Percentiles rank a stretch among this genome's conserved stretches.
phyloP scores from a whole-genome alignment of 2,113 vertebrate species.

The Clarias magur region DNA sequence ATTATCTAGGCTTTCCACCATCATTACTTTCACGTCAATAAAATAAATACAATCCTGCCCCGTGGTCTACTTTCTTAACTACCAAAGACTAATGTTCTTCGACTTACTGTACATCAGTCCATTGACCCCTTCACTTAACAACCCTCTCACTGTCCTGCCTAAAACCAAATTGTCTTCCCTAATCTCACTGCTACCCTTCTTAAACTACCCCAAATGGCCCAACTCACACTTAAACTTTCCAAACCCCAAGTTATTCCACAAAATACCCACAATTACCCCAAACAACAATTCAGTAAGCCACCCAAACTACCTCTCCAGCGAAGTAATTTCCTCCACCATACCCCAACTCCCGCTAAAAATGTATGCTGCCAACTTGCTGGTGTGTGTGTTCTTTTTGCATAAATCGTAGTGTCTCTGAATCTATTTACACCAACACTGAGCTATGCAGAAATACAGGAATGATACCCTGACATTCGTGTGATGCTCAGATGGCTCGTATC shows the following conservation, averaged over 20 bases:
- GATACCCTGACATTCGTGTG: not conserved
- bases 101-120: not conserved
- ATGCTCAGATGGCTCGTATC: constrained; percentile 14
- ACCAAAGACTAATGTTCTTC: not conserved
- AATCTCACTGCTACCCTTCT: not conserved
- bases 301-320: not conserved
- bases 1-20: too few species aligned
- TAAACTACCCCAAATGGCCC: not conserved
- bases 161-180: not conserved
- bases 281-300: not conserved
- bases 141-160: not conserved
- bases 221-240: not conserved
- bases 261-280: not conserved
- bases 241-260: not conserved
- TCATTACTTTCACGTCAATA: not conserved
- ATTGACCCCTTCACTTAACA: not conserved
- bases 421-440: not conserved
- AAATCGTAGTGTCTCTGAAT: not conserved
- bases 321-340: not conserved
- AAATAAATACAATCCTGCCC: not conserved
- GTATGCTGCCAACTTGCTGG: not conserved
- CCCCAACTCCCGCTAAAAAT: not conserved
- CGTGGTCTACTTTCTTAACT: not conserved
- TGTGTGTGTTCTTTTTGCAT: not conserved
- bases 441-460: not conserved